Evolutionary conservation across 1,140 invertebrate species (phyloP), one percentile per base, ranked within the genome.

Genomic region (Yoshiicerus persimilis): DNA sequence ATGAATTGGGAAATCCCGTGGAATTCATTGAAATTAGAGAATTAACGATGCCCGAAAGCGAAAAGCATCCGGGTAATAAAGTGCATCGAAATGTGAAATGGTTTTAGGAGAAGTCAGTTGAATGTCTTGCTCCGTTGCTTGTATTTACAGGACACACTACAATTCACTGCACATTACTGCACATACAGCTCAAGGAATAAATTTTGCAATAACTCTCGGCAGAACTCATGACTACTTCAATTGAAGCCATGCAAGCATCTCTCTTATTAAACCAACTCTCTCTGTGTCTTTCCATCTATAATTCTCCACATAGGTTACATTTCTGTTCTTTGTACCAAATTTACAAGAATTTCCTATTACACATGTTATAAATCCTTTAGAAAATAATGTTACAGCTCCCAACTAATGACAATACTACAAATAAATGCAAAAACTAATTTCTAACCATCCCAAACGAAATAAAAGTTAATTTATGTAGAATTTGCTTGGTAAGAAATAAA

Each of bases 21-120:
- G 75, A 80, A 80, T 80, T 80, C 75, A 13, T 16, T 80, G 32
- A 38, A 80, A 80, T 80, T 36, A 80, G 75, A 80, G 75, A 80
- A 80, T 80, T 80, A 80, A 70, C 66, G 75, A 80, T 38, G 75
- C 75, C 75, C 66, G 66, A 70, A 70, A 70, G 75, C 20, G 75
- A 38, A 80, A 80, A 80, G 38, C 75, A 80, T 80, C 32, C 75
- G 75, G 75, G 75, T 80, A 80, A 80, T 80, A 80, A 80, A 80
- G 75, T 80, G 75, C 75, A 80, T 80, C 75, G 34, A 80, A 32
- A 80, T 80, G 75, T 80, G 75, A 80, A 80, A 80, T 80, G 32
- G 32, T 36, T 80, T 20, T n/a, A 56, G n/a, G 47, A n/a, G 47
- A 56, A 56, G 16, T 16, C 4, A 56, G 3, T 56, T 16, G n/a